Conservation (phyloP, 2,797 vertebrate species). For the Myoxocephalus aenaeus region DNA sequence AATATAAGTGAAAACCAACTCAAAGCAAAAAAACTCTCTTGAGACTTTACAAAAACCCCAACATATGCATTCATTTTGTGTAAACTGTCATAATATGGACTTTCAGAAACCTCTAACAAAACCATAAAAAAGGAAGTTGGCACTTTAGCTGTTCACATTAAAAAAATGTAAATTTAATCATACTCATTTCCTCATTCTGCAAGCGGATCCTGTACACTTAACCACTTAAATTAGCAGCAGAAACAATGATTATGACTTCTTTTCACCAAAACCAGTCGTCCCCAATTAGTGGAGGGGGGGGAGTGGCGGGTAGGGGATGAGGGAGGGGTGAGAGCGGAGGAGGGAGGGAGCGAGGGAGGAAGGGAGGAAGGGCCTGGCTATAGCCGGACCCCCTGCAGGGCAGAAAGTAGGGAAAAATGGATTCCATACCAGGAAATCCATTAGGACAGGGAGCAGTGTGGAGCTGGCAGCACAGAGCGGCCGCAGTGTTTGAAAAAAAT, state of each 20-base stretch:
- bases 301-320: constrained; percentile 11
- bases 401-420: constrained; percentile 79
- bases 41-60: not conserved
- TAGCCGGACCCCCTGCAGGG: constrained; percentile 80
- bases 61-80: constrained; percentile 14
- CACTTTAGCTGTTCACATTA: constrained; percentile 61
- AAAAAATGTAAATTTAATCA: constrained; percentile 73
- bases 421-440: constrained; percentile 88
- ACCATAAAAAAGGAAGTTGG: constrained; percentile 59
- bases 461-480: constrained; percentile 73
- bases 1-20: not conserved
- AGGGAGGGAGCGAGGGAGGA: constrained; percentile 36
- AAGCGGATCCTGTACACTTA: constrained; percentile 66
- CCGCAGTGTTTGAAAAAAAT: constrained; percentile 81
- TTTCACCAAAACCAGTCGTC: constrained; percentile 77
- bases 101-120: constrained; percentile 35
- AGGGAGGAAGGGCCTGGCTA: constrained; percentile 58
- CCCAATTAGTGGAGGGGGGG: constrained; percentile 73
- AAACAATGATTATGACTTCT: constrained; percentile 82
- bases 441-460: constrained; percentile 77
- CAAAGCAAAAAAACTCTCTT: not conserved
- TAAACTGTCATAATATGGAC: constrained; percentile 3
- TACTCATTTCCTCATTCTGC: constrained; percentile 61
- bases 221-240: constrained; percentile 79
- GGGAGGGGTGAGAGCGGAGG: constrained; percentile 6